phyloP scores from a whole-genome alignment of 2,888 invertebrate species.

The Rotaria sp. region DNA sequence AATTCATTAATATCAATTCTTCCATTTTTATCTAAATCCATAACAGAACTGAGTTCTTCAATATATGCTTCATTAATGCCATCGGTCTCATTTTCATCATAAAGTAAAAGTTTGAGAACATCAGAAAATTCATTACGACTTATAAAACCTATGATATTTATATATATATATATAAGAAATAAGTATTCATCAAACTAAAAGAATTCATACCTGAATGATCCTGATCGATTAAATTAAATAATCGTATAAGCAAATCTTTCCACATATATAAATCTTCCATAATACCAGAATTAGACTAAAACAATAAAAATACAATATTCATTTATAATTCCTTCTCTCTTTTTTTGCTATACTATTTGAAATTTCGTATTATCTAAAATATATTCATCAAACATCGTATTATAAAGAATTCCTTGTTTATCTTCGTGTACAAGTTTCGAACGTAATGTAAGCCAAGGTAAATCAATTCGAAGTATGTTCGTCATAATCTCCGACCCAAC shows the following conservation, averaged over 20 bases:
- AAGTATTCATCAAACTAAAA: not conserved
- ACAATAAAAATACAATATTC: not conserved
- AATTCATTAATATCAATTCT: constrained; percentile 27
- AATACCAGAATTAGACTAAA: not conserved
- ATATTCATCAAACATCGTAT: not conserved
- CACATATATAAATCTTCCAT: constrained; percentile 16
- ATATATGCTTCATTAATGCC: not conserved
- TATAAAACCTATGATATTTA: not conserved
- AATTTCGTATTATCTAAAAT: not conserved
- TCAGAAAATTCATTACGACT: constrained; percentile 12
- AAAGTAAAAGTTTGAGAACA: not conserved
- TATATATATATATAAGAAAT: not conserved
- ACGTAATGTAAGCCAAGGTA: not conserved
- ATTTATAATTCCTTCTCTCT: too few species aligned
- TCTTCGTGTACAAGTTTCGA: not conserved
- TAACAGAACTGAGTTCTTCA: constrained; percentile 2
- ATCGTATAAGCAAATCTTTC: not conserved
- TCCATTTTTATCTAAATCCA: constrained; percentile 28
- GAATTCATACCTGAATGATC: not conserved
- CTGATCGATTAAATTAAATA: constrained; percentile 18
- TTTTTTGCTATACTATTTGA: not conserved
- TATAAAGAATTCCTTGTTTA: not conserved
- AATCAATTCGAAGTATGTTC: not conserved
- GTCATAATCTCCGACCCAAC: not conserved
- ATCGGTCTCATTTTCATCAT: not conserved